Conservation (phyloP, 2,113 vertebrate genomes). For the Platycercus adscitus region DNA sequence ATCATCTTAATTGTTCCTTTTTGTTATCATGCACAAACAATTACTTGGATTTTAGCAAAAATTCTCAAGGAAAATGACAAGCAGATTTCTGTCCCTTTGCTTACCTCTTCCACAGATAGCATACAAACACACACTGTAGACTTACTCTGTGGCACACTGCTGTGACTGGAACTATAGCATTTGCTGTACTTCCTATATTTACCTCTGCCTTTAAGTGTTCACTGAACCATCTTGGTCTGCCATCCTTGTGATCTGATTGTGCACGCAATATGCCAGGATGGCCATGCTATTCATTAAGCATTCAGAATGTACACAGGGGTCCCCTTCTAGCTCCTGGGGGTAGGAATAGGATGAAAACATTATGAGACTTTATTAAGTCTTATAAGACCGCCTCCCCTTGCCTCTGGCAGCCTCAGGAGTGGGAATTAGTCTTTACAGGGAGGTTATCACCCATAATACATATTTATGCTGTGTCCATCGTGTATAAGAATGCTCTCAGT, state of each 20-base stretch:
- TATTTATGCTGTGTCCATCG: slow-evolving; percentile 42
- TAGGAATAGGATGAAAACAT: slow-evolving; percentile 22
- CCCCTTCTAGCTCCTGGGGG: not conserved
- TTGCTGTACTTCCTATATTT: not conserved
- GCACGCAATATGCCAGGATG: not conserved
- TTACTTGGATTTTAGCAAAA: not conserved
- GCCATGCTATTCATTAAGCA: not conserved
- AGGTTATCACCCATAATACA: slow-evolving; percentile 11
- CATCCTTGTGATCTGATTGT: not conserved
- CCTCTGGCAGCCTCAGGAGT: slow-evolving; percentile 29
- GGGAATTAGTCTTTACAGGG: slow-evolving; percentile 19
- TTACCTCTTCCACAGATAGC: not conserved
- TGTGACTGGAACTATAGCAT: not conserved
- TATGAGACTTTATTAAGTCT: slow-evolving; percentile 29
- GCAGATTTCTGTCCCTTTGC: not conserved
- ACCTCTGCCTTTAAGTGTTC: not conserved
- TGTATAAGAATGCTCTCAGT: slow-evolving; percentile 29
- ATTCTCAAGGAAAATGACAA: not conserved
- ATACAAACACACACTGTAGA: not conserved
- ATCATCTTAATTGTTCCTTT: not conserved
- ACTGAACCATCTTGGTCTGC: not conserved
- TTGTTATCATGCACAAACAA: not conserved
- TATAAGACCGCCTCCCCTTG: not conserved
- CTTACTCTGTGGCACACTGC: not conserved
- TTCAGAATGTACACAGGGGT: not conserved